Evolutionary conservation across 2,888 invertebrate species (phyloP).

Genomic region (Melolontha melolontha): DNA sequence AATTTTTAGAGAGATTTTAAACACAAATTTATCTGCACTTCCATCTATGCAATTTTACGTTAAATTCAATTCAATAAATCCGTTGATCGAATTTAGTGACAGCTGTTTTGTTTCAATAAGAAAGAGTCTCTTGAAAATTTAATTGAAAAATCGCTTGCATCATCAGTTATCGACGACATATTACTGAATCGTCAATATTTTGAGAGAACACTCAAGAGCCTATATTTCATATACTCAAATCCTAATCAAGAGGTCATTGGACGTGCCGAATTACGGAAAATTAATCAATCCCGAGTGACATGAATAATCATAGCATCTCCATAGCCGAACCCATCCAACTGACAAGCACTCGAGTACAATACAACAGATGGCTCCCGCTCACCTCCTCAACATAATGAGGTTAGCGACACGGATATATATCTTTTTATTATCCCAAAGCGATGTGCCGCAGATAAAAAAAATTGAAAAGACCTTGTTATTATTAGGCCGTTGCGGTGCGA

Average conservation of each 20-base stretch:
- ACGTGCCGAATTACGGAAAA: slow-evolving; percentile 32
- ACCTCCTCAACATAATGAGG: slow-evolving; percentile 31
- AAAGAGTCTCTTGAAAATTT: not conserved
- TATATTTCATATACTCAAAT: not conserved
- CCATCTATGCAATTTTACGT: too few relatives aligned
- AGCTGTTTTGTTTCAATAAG: not conserved
- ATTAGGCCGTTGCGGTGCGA: slow-evolving; percentile 21
- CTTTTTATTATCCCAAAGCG: slow-evolving; percentile 32
- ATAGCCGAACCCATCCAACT: slow-evolving; percentile 23
- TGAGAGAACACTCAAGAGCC: too few relatives aligned
- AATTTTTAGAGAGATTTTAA: too few relatives aligned
- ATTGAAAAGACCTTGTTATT: slow-evolving; percentile 33
- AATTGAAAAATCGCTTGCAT: not conserved
- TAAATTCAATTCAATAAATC: too few relatives aligned
- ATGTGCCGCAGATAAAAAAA: slow-evolving; percentile 27
- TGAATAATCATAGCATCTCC: slow-evolving; percentile 35
- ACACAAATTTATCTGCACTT: too few relatives aligned
- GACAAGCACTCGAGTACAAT: slow-evolving; percentile 23
- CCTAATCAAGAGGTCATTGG: slow-evolving; percentile 26
- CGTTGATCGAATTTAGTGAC: too few relatives aligned
- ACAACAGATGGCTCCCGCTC: slow-evolving; percentile 18
- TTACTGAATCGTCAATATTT: slow-evolving; percentile 1
- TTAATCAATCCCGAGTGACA: slow-evolving; percentile 33
- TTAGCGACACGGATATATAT: slow-evolving; percentile 31
- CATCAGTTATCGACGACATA: not conserved